Evolutionary conservation across 2,797 vertebrate genomes (phyloP).

Genomic region (Rhynchotus rufescens): DNA sequence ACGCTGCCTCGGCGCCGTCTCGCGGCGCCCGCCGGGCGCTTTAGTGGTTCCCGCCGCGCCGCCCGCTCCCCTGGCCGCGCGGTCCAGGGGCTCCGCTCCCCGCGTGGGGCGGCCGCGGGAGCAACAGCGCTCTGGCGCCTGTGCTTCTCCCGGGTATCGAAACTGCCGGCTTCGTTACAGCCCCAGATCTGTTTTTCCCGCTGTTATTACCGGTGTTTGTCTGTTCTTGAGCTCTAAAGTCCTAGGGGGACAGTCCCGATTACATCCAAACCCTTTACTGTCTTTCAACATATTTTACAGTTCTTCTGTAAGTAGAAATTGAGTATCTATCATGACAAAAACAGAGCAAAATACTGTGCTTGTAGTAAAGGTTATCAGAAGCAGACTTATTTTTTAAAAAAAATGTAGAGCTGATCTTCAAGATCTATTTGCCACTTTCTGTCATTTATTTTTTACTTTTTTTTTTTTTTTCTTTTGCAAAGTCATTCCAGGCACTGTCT

Average conservation of each 20-base stretch:
- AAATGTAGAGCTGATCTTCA: not conserved
- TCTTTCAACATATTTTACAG: not conserved
- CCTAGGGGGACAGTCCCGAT: not conserved
- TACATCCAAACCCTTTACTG: not conserved
- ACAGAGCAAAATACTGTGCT: not conserved
- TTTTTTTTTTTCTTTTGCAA: not conserved
- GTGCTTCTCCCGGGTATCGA: not conserved
- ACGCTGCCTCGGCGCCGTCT: no score
- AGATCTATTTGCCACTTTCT: not conserved
- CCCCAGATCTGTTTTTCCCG: fast-evolving
- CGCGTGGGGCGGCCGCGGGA: not conserved
- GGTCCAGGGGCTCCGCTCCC: not conserved
- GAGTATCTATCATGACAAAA: not conserved
- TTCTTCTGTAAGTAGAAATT: not conserved
- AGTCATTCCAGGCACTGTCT: not conserved
- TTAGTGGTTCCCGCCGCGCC: not conserved
- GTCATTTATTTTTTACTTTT: not conserved
- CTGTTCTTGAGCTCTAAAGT: not conserved
- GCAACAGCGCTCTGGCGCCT: not conserved
- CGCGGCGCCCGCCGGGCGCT: not conserved
- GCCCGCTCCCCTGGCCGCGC: not conserved
- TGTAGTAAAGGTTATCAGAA: not conserved
- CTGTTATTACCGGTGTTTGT: not conserved
- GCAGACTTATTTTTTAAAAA: not conserved
- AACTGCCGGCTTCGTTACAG: not conserved